Evolutionary conservation across 2,888 invertebrate species (phyloP), one percentile per base, ranked within the genome.

Genomic region (Cyclophora punctaria): DNA sequence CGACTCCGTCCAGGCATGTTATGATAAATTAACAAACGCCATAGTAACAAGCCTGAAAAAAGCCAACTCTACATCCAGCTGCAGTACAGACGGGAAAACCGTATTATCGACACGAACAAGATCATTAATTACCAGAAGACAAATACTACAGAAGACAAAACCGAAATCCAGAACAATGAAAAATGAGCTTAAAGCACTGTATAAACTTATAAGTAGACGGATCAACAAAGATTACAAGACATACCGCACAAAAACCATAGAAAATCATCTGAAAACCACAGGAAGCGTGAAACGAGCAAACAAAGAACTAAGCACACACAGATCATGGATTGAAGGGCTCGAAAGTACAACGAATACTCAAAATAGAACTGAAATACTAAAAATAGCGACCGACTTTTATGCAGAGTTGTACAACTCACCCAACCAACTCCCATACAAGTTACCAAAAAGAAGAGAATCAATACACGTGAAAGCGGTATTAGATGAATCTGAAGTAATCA

Each of bases 61-160:
- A 20, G 20, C 20, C 20, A 20, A 20, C 20, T 33, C 49, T 42
- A 35, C 35, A 42, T 42, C 35, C 41, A 35, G 4, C 41, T 7
- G 7, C 5, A 35, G 3, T 6, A 2, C 5, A 35, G 35, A 46
- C 35, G 37, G 3, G 33, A 45, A 46, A 42, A 20, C 45, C 34
- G 46, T 46, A 46, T 5, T 49, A 35, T 35, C 41, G 1, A 42
- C 45, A 42, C 20, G 35, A 46, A 33, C 45, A 46, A 49, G 37
- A 49, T 35, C 6, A 2, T n/a, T 49, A n/a, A 37, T 48, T 3
- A 34, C 20, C 5, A 44, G 46, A 35, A 35, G 49, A 43, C 45
- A 49, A n/a, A 37, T 35, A 6, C 46, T 49, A 35, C 45, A 49
- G 43, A 49, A 46, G 4, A 49, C 41, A 42, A 45, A 46, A 20